Conservation (phyloP, 2,888 invertebrate species). For the Opisthograptis luteolata region DNA sequence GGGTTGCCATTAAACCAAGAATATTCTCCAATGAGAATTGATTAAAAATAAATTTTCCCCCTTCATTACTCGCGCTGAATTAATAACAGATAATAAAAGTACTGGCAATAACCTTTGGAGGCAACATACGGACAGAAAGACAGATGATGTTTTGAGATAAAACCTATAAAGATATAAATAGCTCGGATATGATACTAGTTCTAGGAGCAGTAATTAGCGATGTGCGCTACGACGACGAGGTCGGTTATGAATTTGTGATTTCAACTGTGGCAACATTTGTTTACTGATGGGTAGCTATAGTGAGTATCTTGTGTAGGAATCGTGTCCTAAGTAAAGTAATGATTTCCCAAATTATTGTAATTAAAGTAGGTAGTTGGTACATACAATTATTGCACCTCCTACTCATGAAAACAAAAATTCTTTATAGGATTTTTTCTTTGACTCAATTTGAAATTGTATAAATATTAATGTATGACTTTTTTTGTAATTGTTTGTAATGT, state of each 20-base stretch:
- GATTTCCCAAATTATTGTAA: too few species aligned
- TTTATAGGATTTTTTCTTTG: too few species aligned
- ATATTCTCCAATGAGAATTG: constrained; percentile 30
- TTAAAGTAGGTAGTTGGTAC: too few species aligned
- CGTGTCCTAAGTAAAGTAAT: too few species aligned
- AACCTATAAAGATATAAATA: constrained; percentile 55
- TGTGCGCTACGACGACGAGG: constrained; percentile 1
- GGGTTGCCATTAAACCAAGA: constrained; percentile 32
- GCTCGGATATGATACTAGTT: constrained; percentile 31
- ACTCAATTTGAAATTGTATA: too few species aligned
- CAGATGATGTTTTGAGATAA: constrained; percentile 67
- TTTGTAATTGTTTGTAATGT: too few species aligned
- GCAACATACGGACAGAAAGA: constrained; percentile 35
- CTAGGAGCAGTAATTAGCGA: constrained; percentile 14
- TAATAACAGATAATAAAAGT: constrained; percentile 46
- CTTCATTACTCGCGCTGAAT: constrained; percentile 41
- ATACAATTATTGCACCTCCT: too few species aligned
- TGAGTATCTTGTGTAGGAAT: background rate
- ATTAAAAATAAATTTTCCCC: constrained; percentile 37
- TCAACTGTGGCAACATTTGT: constrained; percentile 14
- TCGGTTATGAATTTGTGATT: constrained; percentile 16
- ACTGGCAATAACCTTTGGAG: constrained; percentile 23
- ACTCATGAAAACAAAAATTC: too few species aligned
- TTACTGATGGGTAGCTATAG: background rate
- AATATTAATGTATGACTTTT: too few species aligned